Base-by-base conservation (phyloP, 2,888 invertebrate species). In the Anarsia innoxiella region DNA sequence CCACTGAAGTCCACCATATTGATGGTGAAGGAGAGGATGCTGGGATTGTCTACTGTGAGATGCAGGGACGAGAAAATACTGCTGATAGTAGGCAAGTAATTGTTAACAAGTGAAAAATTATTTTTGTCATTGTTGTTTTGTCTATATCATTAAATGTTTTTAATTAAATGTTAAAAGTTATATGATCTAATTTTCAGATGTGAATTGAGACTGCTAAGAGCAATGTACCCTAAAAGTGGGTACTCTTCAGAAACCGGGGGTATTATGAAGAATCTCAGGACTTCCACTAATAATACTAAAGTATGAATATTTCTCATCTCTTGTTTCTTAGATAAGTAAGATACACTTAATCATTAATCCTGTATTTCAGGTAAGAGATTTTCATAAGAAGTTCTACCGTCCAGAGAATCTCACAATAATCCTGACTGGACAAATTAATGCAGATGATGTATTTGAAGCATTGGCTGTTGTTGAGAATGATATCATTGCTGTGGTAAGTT, bases 41-140 rank as follows among this genome's bases (percentile, higher is more conserved):
- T 8, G 97, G 97, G 11, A 95, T 97, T 9, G 96, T 97, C n/a
- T 97, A 97, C 68, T 95, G 94, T 70, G 97, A 97, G 83, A 96
- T 96, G 93, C 96, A 95, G 73, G 94, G 92, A 0, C 68, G 89
- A 16, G 95, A 95, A 68, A 95, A 94, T 68, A 88, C 87, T n/a
- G 92, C 92, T 2, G 93, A 93, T 60, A 89, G 89, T 40, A 80
- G 82, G 86, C 84, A 12, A 11, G 33, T 19, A 19, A 5, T 19
- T n/a, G n/a, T n/a, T n/a, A n/a, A n/a, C n/a, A n/a, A n/a, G n/a
- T n/a, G n/a, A n/a, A n/a, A n/a, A n/a, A n/a, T n/a, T n/a, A n/a
- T n/a, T n/a, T n/a, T n/a, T n/a, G n/a, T n/a, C n/a, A n/a, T n/a
- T n/a, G n/a, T n/a, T n/a, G n/a, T n/a, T n/a, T n/a, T n/a, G n/a